Base-by-base conservation (phyloP, 2,797 vertebrate species). In the Poecilia picta region DNA sequence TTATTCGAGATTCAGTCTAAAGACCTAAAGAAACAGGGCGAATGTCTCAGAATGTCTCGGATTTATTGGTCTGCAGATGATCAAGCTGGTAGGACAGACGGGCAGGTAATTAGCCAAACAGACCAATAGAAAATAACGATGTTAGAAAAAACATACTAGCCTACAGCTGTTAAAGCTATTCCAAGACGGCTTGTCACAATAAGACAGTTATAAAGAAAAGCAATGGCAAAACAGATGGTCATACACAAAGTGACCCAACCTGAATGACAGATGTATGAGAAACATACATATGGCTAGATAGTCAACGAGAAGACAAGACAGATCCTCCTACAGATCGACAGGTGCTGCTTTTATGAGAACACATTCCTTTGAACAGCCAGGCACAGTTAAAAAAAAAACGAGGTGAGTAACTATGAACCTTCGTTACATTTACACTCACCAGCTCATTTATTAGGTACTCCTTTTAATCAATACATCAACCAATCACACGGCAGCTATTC, bases 311-410 rank as follows among this genome's bases (percentile, higher is more conserved):
- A 25, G 10, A 72, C 43, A 25, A 39, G 41, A 20, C 74, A 80
- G 28, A 45, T 8, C 6, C 64, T 68, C 20, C 64, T 41, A 62
- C 8, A 66, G 39, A 70, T 3, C 10, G 79, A 78, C 57, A 81
- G 70, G 72, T 73, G 47, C 47, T 12, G 16, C 25, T 74, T 89
- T 89, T 53, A 74, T 81, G 80, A 88, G 46, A 72, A 12, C 36
- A 57, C 72, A 78, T 59, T 85, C 81, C 81, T 73, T 79, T 47
- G 64, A 77, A 57, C 77, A 79, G 81, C 82, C 83, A 83, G 77
- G 83, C 59, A 41, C 18, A 77, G 82, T 76, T 76, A 46, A 73
- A 84, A 87, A 78, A 87, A 78, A 78, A 76, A 83, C 8, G 59
- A 73, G 79, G 59, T 78, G 41, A 68, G 68, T 68, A 70, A 81